Evolutionary conservation across 2,113 vertebrate species (phyloP).

Genomic region (Pholis gunnellus): DNA sequence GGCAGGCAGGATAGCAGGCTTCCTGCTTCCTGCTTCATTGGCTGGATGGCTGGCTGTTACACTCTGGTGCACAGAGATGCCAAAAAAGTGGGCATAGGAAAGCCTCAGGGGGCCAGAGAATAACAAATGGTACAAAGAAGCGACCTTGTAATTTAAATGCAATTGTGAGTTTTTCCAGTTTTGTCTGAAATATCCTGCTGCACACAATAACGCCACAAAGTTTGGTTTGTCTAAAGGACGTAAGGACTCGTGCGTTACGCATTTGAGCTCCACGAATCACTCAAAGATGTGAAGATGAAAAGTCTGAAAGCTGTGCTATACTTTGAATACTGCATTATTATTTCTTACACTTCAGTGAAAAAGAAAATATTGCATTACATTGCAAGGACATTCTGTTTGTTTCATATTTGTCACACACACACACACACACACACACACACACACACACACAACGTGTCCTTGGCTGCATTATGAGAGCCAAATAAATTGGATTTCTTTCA

Average conservation of each 20-base stretch:
- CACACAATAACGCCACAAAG: conserved; percentile 36
- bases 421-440: too few relatives aligned
- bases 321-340: conserved; percentile 39
- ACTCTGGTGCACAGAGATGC: conserved; percentile 62
- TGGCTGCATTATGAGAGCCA: conserved; percentile 7
- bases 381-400: conserved; percentile 16
- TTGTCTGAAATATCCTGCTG: conserved; percentile 25
- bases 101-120: conserved; percentile 47
- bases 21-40: conserved; percentile 63
- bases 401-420: too few relatives aligned
- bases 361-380: background rate
- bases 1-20: conserved; percentile 56
- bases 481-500: conserved; percentile 29
- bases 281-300: conserved; percentile 21
- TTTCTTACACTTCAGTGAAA: conserved; percentile 36
- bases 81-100: conserved; percentile 61
- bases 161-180: conserved; percentile 39
- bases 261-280: conserved; percentile 51
- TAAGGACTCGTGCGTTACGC: conserved; percentile 51
- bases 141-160: conserved; percentile 43
- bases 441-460: conserved; percentile 15
- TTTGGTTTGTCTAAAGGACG: conserved; percentile 37
- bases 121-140: conserved; percentile 48
- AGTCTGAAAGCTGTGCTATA: conserved; percentile 26
- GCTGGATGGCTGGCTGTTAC: conserved; percentile 62